Conservation (phyloP, 2,888 invertebrate genomes). For the Tachina grossa region DNA sequence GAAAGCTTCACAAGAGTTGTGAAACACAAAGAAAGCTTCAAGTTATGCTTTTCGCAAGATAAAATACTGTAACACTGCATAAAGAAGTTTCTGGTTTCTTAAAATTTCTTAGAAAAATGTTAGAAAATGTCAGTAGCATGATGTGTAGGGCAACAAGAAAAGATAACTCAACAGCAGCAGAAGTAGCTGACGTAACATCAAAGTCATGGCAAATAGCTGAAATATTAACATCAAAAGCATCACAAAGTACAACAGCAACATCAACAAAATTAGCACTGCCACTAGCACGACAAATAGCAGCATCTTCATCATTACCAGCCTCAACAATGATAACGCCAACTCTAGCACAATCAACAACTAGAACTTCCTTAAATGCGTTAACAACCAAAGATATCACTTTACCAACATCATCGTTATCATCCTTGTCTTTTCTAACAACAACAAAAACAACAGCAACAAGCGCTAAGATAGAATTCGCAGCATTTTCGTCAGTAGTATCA, state of each 20-base stretch:
- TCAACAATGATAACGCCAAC: conserved; percentile 7
- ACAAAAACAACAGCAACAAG: conserved; percentile 16
- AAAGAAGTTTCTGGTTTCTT: not conserved
- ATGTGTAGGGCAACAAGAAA: conserved; percentile 32
- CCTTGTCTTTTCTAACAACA: conserved; percentile 46
- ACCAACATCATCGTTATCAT: conserved; percentile 48
- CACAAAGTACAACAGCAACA: conserved; percentile 45
- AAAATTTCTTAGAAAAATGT: conserved; percentile 39
- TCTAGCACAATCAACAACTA: conserved; percentile 43
- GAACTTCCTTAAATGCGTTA: conserved; percentile 51
- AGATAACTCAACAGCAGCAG: not conserved
- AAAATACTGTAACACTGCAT: conserved; percentile 1
- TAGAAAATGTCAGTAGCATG: conserved; percentile 53
- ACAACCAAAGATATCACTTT: conserved; percentile 42
- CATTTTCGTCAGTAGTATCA: conserved; percentile 26
- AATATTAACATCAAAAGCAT: conserved; percentile 49
- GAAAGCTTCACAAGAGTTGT: conserved; percentile 2
- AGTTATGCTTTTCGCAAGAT: not conserved
- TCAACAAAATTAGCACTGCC: conserved; percentile 49
- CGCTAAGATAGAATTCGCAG: not conserved
- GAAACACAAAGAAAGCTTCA: conserved; percentile 3
- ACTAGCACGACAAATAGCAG: conserved; percentile 27
- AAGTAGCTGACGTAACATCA: conserved; percentile 20
- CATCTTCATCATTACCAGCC: conserved; percentile 17
- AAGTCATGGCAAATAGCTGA: conserved; percentile 42